Evolutionary conservation across 2,888 invertebrate species (phyloP).

Genomic region (Pterostichus niger): DNA sequence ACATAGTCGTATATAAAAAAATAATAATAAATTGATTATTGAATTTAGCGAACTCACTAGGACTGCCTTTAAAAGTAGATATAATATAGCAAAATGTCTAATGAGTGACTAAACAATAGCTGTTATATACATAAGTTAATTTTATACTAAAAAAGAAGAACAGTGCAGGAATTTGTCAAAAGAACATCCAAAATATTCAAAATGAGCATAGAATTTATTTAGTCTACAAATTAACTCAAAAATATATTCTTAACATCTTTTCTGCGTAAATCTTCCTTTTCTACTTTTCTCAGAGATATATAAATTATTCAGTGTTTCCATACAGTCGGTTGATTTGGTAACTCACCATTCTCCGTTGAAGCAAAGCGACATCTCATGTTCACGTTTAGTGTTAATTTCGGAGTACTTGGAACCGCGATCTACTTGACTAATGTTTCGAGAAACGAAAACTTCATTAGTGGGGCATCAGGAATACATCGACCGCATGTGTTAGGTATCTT

Average conservation of each 20-base stretch:
- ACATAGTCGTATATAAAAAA: too few species aligned
- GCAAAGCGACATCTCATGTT: conserved; percentile 42
- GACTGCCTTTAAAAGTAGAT: too few species aligned
- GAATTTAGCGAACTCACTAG: too few species aligned
- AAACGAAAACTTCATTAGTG: conserved; percentile 45
- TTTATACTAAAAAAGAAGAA: background rate
- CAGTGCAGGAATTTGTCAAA: background rate
- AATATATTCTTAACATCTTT: conserved; percentile 46
- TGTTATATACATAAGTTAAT: background rate
- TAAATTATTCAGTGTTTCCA: conserved; percentile 44
- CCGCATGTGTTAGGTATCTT: conserved; percentile 33
- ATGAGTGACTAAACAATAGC: too few species aligned
- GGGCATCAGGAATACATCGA: conserved; percentile 34
- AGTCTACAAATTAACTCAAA: conserved; percentile 10
- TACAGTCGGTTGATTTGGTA: conserved; percentile 1
- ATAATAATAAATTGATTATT: too few species aligned
- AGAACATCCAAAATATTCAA: background rate
- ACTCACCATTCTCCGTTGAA: conserved; percentile 26
- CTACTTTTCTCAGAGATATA: conserved; percentile 29
- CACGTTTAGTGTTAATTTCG: conserved; percentile 48
- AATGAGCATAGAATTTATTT: conserved; percentile 11
- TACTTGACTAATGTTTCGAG: conserved; percentile 36
- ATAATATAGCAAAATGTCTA: too few species aligned
- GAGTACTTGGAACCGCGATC: conserved; percentile 48
- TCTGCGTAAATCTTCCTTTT: conserved; percentile 13